phyloP scores from a whole-genome alignment of 2,888 invertebrate species.

The Eueremaeus valkanovi region DNA sequence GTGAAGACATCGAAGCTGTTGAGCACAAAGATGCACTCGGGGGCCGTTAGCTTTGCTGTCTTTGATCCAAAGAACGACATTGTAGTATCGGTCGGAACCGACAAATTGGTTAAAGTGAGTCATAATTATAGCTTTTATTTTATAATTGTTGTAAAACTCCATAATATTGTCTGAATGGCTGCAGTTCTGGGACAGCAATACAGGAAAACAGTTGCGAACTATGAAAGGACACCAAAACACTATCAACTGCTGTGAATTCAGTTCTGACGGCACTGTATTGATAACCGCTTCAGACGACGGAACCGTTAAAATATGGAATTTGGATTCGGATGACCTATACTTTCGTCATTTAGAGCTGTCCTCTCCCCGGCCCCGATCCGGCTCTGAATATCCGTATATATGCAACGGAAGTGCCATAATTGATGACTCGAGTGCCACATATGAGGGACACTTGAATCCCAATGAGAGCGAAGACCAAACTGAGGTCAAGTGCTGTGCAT shows the following conservation, averaged over 20 bases:
- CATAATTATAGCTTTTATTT: not conserved
- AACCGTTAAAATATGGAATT: slow-evolving; percentile 59
- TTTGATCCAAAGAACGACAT: slow-evolving; percentile 40
- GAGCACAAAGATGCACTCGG: slow-evolving; percentile 26
- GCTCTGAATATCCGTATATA: slow-evolving; percentile 16
- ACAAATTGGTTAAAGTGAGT: slow-evolving; percentile 37
- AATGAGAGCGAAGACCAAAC: not conserved
- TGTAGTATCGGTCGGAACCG: slow-evolving; percentile 43
- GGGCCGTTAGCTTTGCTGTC: slow-evolving; percentile 36
- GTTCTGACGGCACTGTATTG: slow-evolving; percentile 56
- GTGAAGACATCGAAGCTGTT: slow-evolving; percentile 29
- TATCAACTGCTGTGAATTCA: slow-evolving; percentile 44
- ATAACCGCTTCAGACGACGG: slow-evolving; percentile 61
- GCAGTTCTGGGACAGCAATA: slow-evolving; percentile 40
- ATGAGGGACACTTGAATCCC: not conserved
- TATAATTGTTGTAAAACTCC: not conserved
- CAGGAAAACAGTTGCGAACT: slow-evolving; percentile 39
- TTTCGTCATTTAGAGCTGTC: not conserved
- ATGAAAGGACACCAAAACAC: slow-evolving; percentile 41
- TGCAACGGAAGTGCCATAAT: not conserved
- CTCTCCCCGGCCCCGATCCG: slow-evolving; percentile 15
- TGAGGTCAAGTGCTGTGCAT: slow-evolving; percentile 32
- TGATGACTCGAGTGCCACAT: not conserved
- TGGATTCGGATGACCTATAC: not conserved
- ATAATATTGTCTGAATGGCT: not conserved